Conservation (phyloP, 1,140 invertebrate genomes). For the Microplitis demolitor region DNA sequence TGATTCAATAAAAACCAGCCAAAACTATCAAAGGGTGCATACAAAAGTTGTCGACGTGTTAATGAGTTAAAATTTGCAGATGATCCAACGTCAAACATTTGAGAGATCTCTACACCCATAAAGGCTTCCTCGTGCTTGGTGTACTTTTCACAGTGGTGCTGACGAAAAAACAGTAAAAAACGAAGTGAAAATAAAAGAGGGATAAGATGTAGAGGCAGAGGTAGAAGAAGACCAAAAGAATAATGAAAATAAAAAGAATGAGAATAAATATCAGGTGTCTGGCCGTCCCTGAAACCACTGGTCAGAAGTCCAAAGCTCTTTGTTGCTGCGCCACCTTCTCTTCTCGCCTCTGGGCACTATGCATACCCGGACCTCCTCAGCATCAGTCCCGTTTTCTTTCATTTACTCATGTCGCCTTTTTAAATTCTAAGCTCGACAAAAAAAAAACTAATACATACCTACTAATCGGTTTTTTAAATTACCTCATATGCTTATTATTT, state of each 20-base stretch:
- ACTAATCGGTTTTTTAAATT: neutral
- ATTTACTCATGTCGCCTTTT: slow-evolving; percentile 47
- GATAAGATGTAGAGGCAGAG: neutral
- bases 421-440: too few species aligned
- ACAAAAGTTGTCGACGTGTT: neutral
- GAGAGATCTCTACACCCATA: neutral
- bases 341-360: slow-evolving; percentile 51
- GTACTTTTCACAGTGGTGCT: too few species aligned
- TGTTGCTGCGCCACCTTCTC: slow-evolving; percentile 56
- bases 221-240: neutral
- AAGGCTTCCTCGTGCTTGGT: too few species aligned
- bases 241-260: slow-evolving; percentile 2
- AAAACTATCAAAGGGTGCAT: too few species aligned
- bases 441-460: too few species aligned
- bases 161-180: neutral
- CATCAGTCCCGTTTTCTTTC: slow-evolving; percentile 41
- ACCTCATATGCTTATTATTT: too few species aligned
- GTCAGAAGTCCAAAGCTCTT: slow-evolving; percentile 55
- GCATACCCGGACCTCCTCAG: slow-evolving; percentile 41
- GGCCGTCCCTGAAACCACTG: slow-evolving; percentile 41
- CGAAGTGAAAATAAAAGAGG: neutral
- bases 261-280: slow-evolving; percentile 30
- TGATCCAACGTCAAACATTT: neutral
- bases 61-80: slow-evolving; percentile 9
- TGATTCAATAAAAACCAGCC: too few species aligned